Percentiles rank a stretch among this genome's conserved stretches.
phyloP scores from a whole-genome alignment of 1,140 invertebrate species.

The Carposina sasakii region DNA sequence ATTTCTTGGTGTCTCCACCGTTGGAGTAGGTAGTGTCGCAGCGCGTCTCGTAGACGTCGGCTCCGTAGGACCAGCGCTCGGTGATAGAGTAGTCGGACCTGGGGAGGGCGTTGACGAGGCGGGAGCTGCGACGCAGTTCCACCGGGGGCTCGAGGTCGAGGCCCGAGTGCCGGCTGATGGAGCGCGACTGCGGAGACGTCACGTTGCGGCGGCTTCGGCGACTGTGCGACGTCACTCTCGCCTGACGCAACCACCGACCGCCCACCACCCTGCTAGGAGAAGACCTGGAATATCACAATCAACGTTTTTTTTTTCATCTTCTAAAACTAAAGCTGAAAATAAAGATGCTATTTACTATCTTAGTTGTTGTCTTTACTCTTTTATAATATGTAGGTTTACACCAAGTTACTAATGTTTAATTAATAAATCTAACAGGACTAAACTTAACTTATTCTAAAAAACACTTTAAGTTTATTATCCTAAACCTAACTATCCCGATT shows the following conservation, averaged over 20 bases:
- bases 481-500: too few species aligned
- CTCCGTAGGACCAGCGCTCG: conserved; percentile 64
- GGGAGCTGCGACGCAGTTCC: conserved; percentile 55
- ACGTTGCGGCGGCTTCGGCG: conserved; percentile 57
- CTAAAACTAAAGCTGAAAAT: too few species aligned
- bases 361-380: too few species aligned
- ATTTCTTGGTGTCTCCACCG: conserved; percentile 44
- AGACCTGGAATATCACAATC: conserved; percentile 43
- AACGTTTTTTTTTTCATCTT: conserved; percentile 7
- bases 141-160: conserved; percentile 41
- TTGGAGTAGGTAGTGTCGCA: conserved; percentile 51
- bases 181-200: conserved; percentile 49
- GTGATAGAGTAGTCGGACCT: conserved; percentile 61
- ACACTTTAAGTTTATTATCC: too few species aligned
- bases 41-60: conserved; percentile 65
- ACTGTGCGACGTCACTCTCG: conserved; percentile 58
- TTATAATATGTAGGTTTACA: too few species aligned
- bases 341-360: too few species aligned
- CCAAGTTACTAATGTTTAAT: too few species aligned
- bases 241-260: conserved; percentile 66
- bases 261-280: conserved; percentile 71
- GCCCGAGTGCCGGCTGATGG: conserved; percentile 41
- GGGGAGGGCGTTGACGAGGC: conserved; percentile 52
- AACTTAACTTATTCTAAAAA: too few species aligned
- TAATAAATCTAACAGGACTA: too few species aligned